phyloP scores from a whole-genome alignment of 2,888 invertebrate genomes.

The Ophion slaviceki region DNA sequence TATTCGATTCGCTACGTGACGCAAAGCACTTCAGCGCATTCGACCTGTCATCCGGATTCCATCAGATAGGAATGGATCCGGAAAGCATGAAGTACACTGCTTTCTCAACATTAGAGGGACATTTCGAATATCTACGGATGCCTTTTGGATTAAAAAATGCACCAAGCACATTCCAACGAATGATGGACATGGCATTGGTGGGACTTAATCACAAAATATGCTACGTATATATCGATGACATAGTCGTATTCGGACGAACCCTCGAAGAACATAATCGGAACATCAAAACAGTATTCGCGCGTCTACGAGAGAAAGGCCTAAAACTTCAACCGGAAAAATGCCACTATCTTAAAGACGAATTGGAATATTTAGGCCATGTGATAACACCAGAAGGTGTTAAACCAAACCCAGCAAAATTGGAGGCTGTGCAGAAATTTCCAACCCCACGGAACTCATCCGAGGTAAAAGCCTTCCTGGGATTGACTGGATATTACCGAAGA shows the following conservation, averaged over 20 bases:
- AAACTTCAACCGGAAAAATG: slow-evolving; percentile 65
- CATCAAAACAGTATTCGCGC: slow-evolving; percentile 30
- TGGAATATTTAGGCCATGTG: slow-evolving; percentile 64
- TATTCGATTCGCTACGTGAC: slow-evolving; percentile 69
- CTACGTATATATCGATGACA: slow-evolving; percentile 54
- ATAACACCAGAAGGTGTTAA: slow-evolving; percentile 65
- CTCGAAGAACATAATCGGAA: slow-evolving; percentile 36
- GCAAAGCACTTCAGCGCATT: slow-evolving; percentile 68
- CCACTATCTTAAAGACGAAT: slow-evolving; percentile 57
- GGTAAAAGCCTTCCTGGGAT: slow-evolving; percentile 67
- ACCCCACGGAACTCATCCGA: slow-evolving; percentile 65
- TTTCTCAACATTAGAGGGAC: slow-evolving; percentile 37
- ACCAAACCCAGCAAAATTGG: slow-evolving; percentile 67
- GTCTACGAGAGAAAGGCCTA: slow-evolving; percentile 35
- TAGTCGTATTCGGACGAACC: slow-evolving; percentile 37
- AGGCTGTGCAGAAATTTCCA: slow-evolving; percentile 64
- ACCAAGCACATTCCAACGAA: slow-evolving; percentile 49
- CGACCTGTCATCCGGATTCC: slow-evolving; percentile 70
- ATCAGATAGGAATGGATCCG: slow-evolving; percentile 67
- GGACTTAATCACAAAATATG: slow-evolving; percentile 40
- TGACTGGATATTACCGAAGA: slow-evolving; percentile 68
- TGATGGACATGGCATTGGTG: slow-evolving; percentile 44
- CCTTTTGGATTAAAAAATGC: slow-evolving; percentile 59
- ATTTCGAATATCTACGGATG: slow-evolving; percentile 52
- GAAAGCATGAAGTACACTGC: slow-evolving; percentile 45